Evolutionary conservation across 2,797 vertebrate species (phyloP), one percentile per base, ranked within the genome.

Genomic region (Euphonia xanthogaster): DNA sequence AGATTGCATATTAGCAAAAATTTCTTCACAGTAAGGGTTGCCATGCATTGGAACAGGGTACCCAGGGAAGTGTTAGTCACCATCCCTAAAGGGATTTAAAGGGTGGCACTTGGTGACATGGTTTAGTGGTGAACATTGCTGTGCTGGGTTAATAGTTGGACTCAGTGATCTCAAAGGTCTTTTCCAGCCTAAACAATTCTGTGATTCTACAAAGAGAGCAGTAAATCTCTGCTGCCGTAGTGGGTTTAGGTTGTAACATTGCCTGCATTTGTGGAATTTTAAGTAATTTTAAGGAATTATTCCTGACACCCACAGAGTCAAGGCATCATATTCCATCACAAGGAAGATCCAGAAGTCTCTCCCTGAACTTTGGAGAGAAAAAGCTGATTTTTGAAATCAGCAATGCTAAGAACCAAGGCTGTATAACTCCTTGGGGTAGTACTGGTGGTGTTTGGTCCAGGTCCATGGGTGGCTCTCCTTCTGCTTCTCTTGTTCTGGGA

Each of bases 301-400:
- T 88, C 44, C 35, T 79, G 54, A 72, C 70, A 72, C n/a, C 82
- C 47, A 37, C 65, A 25, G 44, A 86, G 31, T 80, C 58, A 65
- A 83, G n/a, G 28, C 30, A 68, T 80, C 68, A 7, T 67, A 53
- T 91, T 87, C 17, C 61, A 77, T 62, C 16, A 58, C 11, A 61
- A 50, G 55, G 70, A 87, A 85, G 74, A 89, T 82, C 44, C 74
- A 92, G 39, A 90, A 84, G 74, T 84, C 55, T 44, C 14, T 79
- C 31, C 14, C 10, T 45, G 71, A 94, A 88, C 75, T 77, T 22
- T 7, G 6, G 22, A 53, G 37, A 78, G 48, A 37, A 89, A 48
- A 85, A 70, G 25, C 42, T 80, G 39, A 30, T 71, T 92, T 68
- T 51, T 78, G 23, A 75, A 77, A 51, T 58, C 5, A 2, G 6